Base-by-base conservation (phyloP, 2,113 vertebrate genomes). In the Oreochromis aureus region DNA sequence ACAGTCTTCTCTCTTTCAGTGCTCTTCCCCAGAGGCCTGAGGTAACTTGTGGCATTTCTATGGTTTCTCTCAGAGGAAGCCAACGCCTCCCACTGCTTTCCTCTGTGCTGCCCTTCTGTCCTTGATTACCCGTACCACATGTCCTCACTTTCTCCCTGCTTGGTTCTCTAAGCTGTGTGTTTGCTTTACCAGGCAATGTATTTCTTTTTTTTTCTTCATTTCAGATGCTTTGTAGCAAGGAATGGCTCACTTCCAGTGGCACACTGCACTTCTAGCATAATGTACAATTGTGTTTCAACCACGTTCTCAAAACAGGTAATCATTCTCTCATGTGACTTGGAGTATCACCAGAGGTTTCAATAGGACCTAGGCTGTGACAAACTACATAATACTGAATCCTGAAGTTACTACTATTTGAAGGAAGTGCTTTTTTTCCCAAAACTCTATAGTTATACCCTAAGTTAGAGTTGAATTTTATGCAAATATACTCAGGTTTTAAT, bases 1-100 rank as follows among this genome's bases (percentile, higher is more conserved):
- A 13, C 58, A 2, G 2, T 56, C 41, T 41, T 63, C 82, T 44
- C 71, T 84, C 58, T 59, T 63, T 69, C 85, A 55, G 80, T 15
- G 30, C 16, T 78, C 53, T 48, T 84, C 55, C 63, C 73, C 59
- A 83, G 80, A 85, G 90, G 87, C 89, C 92, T 82, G 48, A 89
- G 91, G 86, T 91, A 91, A 91, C 86, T 88, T 11, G 9, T 90
- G 87, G 87, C 86, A 93, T 92, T 92, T 93, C 81, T 87, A 19
- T 36, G 55, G 80, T 46, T 80, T 90, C 56, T 88, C 88, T 92
- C 91, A 48, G 13, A 86, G 87, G 86, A 90, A 87, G 61, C 54
- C 54, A 81, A 83, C 48, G 30, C 66, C 82, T 86, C 92, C 89
- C 63, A 71, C 84, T 87, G 87, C 51, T 88, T 63, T 61, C 56